These are phyloP conservation scores for Nothobranchius kuhntae DNA, from an alignment of 2,113 vertebrate genomes.

Conservation along the genomic window DNA sequence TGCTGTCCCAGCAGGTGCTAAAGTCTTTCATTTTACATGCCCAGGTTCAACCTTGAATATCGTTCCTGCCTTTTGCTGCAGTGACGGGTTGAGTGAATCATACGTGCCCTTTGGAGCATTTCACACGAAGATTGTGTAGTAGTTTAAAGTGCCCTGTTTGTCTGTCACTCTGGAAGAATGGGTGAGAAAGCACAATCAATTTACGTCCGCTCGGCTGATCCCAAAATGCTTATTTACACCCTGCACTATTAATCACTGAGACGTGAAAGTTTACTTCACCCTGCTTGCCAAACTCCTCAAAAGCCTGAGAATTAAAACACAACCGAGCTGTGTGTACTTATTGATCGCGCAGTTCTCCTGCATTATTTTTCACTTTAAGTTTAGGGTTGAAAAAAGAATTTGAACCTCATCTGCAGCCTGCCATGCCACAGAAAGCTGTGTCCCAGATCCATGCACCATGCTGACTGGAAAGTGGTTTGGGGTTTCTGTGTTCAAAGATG, in stretches of 20 bases:
- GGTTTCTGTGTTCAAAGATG: constrained; percentile 1
- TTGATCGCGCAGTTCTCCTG: constrained; percentile 5
- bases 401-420: constrained; percentile 11
- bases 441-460: not conserved
- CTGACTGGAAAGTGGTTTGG: constrained; percentile 3
- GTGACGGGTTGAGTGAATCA: constrained; percentile 58
- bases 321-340: constrained; percentile 5
- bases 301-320: constrained; percentile 21
- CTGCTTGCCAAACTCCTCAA: constrained; percentile 41
- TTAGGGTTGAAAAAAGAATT: constrained; percentile 1
- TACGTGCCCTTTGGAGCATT: constrained; percentile 41
- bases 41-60: constrained; percentile 76
- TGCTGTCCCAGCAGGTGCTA: constrained; percentile 77
- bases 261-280: constrained; percentile 40
- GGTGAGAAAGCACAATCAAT: constrained; percentile 29
- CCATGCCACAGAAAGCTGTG: not conserved
- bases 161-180: constrained; percentile 46
- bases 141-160: constrained; percentile 46
- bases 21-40: constrained; percentile 83
- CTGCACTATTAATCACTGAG: constrained; percentile 40
- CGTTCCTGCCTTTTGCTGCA: constrained; percentile 51
- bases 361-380: not conserved
- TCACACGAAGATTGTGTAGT: constrained; percentile 52
- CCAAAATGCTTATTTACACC: constrained; percentile 33
- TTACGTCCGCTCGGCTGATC: constrained; percentile 40